phyloP scores from a whole-genome alignment of 2,888 invertebrate genomes.

The Coecobrya sp. region DNA sequence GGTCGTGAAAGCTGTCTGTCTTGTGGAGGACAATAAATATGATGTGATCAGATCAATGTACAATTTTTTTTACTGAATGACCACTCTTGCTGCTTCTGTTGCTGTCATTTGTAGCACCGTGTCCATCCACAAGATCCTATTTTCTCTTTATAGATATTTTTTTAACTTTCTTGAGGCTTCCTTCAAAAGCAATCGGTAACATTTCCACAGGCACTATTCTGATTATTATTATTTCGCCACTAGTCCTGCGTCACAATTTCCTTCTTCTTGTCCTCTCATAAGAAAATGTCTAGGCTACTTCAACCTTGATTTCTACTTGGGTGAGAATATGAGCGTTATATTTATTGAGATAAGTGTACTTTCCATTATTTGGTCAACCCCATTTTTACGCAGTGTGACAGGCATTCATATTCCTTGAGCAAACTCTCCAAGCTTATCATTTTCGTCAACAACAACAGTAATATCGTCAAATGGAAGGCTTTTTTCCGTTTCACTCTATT shows the following conservation, averaged over 20 bases:
- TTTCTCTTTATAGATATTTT: background rate
- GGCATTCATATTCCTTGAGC: background rate
- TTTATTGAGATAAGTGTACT: background rate
- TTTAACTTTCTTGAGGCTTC: background rate
- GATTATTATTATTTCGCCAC: too few relatives aligned
- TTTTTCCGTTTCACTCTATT: slow-evolving; percentile 16
- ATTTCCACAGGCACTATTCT: too few relatives aligned
- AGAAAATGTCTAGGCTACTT: background rate
- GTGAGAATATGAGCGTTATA: background rate
- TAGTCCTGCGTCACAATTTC: too few relatives aligned
- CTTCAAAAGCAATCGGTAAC: background rate
- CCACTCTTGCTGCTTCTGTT: background rate
- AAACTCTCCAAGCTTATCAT: background rate
- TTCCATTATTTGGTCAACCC: background rate
- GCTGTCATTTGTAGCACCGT: background rate
- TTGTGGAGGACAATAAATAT: background rate
- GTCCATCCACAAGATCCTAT: background rate
- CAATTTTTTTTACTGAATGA: too few relatives aligned
- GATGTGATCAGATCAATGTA: background rate
- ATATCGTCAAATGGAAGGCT: background rate
- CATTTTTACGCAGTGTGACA: background rate
- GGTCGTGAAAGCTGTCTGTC: background rate
- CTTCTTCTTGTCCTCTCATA: too few relatives aligned
- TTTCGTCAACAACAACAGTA: background rate
- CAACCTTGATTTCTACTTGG: background rate